phyloP scores from a whole-genome alignment of 2,797 vertebrate genomes.

The Manis pentadactyla region DNA sequence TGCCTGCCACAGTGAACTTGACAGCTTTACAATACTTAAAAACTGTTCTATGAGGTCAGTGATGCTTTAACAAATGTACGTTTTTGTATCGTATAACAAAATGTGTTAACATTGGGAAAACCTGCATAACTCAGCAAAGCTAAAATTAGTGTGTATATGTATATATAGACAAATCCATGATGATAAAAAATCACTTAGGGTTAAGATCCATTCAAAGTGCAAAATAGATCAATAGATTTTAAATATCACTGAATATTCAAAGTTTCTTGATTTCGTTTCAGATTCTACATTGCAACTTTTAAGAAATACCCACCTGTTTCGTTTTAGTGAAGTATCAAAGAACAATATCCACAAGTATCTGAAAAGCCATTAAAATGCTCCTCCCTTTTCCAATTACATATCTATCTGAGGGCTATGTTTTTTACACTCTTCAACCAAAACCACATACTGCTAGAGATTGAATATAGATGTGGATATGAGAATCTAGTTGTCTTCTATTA shows the following conservation, averaged over 20 bases:
- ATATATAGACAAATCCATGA: neutral
- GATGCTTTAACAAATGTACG: neutral
- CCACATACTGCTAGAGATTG: neutral
- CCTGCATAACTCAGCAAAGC: neutral
- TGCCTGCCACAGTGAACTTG: neutral
- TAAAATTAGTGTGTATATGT: neutral
- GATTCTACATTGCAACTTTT: neutral
- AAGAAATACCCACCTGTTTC: neutral
- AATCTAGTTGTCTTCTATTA: neutral
- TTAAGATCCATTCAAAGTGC: neutral
- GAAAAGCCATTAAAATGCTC: neutral
- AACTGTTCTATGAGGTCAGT: neutral
- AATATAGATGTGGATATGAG: neutral
- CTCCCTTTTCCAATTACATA: neutral
- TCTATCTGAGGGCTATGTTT: neutral
- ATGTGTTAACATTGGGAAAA: neutral
- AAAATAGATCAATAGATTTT: neutral
- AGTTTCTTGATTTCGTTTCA: neutral
- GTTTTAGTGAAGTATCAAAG: constrained; percentile 4
- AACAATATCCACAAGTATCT: neutral
- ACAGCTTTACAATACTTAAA: constrained; percentile 9
- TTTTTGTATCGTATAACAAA: neutral
- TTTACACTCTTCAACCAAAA: neutral
- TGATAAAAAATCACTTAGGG: neutral
- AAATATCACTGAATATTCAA: neutral